Base-by-base conservation (phyloP, 2,113 vertebrate species). In the Sander vitreus region DNA sequence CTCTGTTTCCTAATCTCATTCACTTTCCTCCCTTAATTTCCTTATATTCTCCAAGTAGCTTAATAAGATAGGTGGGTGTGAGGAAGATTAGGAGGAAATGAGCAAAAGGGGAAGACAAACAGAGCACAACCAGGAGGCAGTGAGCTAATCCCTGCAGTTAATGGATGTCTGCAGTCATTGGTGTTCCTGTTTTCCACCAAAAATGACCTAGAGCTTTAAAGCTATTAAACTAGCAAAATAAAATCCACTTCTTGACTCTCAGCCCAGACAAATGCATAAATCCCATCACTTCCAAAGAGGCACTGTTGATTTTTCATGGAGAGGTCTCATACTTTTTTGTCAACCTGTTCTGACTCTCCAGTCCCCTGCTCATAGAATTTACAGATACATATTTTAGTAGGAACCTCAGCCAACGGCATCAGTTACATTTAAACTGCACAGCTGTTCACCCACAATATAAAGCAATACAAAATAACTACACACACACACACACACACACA, bases 101-200 rank as follows among this genome's bases (percentile, higher is more conserved):
- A 58, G 50, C n/a, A 71, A 45, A 67, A 47, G 62, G 48, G 39
- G 57, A 72, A 69, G 16, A 81, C 36, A 84, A 69, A 81, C 48
- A 66, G 30, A 53, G 43, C 60, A 43, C 54, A 63, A 33, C 21
- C 51, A 76, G 23, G 12, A 57, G 83, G 71, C 43, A 12, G 63
- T 33, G 57, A 58, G 39, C 13, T 83, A 68, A 82, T 81, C 62
- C 70, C 43, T 16, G 5, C 13, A n/a, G 45, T 58, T 55, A 63
- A 72, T 77, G 45, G 55, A 67, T 18, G 59, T 78, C 51, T 80
- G 55, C 50, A 76, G n/a, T 27, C 21, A 1, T 53, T 30, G 23
- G 45, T 50, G 18, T 21, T 36, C 25, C 50, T 36, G 48, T 54
- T 19, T 13, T 69, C 48, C 18, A 69, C 25, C 5, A 54, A n/a